These are phyloP conservation scores for Dromius quadrimaculatus DNA, from an alignment of 2,888 invertebrate species.

Conservation along the genomic window DNA sequence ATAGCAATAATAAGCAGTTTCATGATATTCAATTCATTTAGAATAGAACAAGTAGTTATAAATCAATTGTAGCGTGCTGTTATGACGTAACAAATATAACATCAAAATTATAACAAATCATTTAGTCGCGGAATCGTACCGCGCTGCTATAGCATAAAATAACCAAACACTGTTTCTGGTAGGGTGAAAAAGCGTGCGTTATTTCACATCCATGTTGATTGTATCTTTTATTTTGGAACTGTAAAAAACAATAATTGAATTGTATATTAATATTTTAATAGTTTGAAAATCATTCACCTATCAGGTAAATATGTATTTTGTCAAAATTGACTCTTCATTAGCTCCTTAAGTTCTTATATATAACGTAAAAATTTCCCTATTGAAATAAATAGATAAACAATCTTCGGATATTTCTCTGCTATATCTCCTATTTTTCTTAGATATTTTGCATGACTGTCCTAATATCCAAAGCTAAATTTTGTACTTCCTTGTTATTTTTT, in stretches of 20 bases:
- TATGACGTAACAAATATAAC: slow-evolving; percentile 4
- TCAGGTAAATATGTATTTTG: background rate
- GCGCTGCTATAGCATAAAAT: background rate
- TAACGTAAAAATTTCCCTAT: slow-evolving; percentile 6
- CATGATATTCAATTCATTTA: too few species aligned
- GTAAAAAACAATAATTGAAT: slow-evolving; percentile 10
- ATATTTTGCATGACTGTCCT: slow-evolving; percentile 6
- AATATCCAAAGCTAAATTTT: background rate
- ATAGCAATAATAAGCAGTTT: too few species aligned
- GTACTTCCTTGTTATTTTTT: background rate
- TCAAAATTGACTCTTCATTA: background rate
- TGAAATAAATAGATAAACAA: background rate
- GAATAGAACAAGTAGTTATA: too few species aligned
- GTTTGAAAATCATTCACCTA: background rate
- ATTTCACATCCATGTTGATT: background rate
- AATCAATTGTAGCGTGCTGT: too few species aligned
- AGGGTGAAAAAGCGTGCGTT: too few species aligned
- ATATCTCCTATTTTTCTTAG: slow-evolving; percentile 8
- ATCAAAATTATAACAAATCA: background rate
- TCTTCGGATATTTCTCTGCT: slow-evolving; percentile 2
- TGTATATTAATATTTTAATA: background rate
- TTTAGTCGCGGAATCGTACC: background rate
- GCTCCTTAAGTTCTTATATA: slow-evolving; percentile 9
- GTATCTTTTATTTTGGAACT: background rate
- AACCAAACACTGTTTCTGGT: too few species aligned